Evolutionary conservation across 2,113 vertebrate species (phyloP).

Genomic region (Alligator mississippiensis): DNA sequence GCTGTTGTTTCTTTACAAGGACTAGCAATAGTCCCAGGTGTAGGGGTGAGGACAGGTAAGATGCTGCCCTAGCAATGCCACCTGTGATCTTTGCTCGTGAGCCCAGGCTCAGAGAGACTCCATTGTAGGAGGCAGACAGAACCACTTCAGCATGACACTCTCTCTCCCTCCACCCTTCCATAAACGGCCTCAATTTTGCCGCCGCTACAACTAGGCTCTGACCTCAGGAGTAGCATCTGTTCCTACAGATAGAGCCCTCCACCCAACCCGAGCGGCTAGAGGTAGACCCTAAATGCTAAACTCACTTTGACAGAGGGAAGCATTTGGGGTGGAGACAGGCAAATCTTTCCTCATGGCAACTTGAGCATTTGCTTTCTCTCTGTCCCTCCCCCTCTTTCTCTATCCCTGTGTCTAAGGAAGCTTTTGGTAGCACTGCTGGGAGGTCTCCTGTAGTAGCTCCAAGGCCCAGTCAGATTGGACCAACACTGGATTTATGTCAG

Average conservation of each 20-base stretch:
- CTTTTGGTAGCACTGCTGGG: not conserved
- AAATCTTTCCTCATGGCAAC: fast-evolving
- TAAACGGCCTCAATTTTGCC: too few species aligned
- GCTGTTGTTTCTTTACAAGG: not conserved
- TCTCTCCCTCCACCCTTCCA: too few species aligned
- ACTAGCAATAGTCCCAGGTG: too few species aligned
- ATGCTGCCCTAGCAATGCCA: too few species aligned
- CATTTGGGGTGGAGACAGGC: not conserved
- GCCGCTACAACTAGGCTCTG: not conserved
- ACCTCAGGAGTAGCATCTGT: too few species aligned
- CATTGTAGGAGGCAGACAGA: too few species aligned
- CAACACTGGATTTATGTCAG: fast-evolving
- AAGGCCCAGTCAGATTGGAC: not conserved
- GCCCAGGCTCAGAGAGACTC: too few species aligned
- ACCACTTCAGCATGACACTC: too few species aligned
- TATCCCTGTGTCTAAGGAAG: too few species aligned
- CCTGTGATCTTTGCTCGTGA: too few species aligned
- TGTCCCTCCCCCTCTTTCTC: not conserved
- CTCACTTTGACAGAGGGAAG: not conserved
- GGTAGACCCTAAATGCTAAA: fast-evolving
- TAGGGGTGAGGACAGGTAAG: too few species aligned
- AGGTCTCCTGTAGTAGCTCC: fast-evolving
- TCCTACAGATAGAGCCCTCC: not conserved
- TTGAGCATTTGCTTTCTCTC: fast-evolving
- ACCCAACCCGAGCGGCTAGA: too few species aligned